Evolutionary conservation across 2,888 invertebrate genomes (phyloP), one percentile per base, ranked within the genome.

Genomic region (Tetanocera ferruginea): DNA sequence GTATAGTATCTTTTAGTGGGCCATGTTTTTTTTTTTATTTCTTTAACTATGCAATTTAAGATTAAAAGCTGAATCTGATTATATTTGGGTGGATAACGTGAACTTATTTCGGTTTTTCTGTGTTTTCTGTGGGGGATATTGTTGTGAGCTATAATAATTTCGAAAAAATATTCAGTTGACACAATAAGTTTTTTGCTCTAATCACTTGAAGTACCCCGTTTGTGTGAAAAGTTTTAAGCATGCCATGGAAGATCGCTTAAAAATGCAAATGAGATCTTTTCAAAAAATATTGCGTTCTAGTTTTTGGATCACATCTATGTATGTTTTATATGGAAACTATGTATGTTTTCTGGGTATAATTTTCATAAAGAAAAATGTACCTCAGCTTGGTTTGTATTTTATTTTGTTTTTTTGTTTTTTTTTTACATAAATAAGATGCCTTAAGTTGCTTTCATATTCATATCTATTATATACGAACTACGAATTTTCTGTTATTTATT

Each of bases 1-100:
- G 25, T 25, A 5, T 60, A 31, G 19, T 14, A 28, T 14, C 8
- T 60, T 14, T 25, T 60, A 60, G 14, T 60, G 60, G 14, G 25
- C 28, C 17, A 60, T 60, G 28, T 25, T 60, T 69, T 34, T 67
- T 51, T 43, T 69, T 60, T 51, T 17, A 8, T 72, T n/a, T 64
- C 14, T 28, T 25, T 66, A 34, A 43, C 51, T 37, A 67, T 51
- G 75, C 75, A 67, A 75, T 43, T 52, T 23, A 67, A 67, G 51
- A 55, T 66, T 67, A 75, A 43, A 75, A 75, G 66, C 75, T 75
- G 75, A 55, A 34, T 34, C n/a, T 51, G 69, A 51, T 67, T 67
- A 67, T 60, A 19, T 60, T 43, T 34, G 72, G 43, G 60, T 43
- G 43, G 43, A 43, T 72, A 25, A 43, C 37, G n/a, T 57, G 19